phyloP scores from a whole-genome alignment of 2,888 invertebrate species.

The Zeuzera pyrina region DNA sequence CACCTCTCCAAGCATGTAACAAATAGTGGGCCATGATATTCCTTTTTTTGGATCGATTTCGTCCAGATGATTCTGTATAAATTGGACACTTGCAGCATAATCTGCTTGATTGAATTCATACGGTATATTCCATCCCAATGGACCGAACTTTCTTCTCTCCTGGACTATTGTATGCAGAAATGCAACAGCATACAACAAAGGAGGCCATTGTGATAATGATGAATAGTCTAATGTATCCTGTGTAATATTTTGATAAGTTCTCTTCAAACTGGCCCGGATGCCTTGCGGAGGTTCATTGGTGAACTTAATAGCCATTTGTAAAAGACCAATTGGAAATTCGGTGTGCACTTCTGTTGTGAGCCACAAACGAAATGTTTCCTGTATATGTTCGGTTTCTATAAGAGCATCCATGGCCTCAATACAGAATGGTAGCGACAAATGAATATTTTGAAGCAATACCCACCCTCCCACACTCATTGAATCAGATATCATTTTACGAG shows the following conservation, averaged over 20 bases:
- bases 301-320: slow-evolving; percentile 96
- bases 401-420: slow-evolving; percentile 93
- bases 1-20: slow-evolving; percentile 97
- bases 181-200: slow-evolving; percentile 92
- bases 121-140: slow-evolving; percentile 96
- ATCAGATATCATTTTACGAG: slow-evolving; percentile 85
- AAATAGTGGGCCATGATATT: slow-evolving; percentile 97
- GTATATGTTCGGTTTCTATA: slow-evolving; percentile 86
- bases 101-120: slow-evolving; percentile 98
- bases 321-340: slow-evolving; percentile 90
- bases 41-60: slow-evolving; percentile 98
- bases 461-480: slow-evolving; percentile 89
- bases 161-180: slow-evolving; percentile 97
- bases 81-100: slow-evolving; percentile 95
- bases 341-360: slow-evolving; percentile 95
- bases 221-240: slow-evolving; percentile 96
- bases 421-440: slow-evolving; percentile 95
- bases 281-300: slow-evolving; percentile 98
- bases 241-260: slow-evolving; percentile 91
- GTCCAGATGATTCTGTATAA: slow-evolving; percentile 96
- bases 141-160: slow-evolving; percentile 95
- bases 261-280: slow-evolving; percentile 90
- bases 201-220: slow-evolving; percentile 93
- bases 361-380: slow-evolving; percentile 92
- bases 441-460: slow-evolving; percentile 96